phyloP scores from a whole-genome alignment of 2,888 invertebrate genomes.

The Sussaba pulchella region DNA sequence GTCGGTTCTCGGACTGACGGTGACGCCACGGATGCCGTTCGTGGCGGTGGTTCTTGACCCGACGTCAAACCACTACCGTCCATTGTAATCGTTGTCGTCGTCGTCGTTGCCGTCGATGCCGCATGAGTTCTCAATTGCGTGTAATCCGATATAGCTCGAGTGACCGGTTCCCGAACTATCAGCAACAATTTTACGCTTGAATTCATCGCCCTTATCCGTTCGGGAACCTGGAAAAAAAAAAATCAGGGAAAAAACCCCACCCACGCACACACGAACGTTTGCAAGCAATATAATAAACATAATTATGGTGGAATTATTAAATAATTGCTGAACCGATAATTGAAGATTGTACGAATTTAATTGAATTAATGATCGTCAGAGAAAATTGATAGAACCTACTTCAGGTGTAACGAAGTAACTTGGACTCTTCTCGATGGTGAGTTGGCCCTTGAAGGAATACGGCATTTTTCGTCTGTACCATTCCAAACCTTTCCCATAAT shows the following conservation, averaged over 20 bases:
- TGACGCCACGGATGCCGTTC: constrained; percentile 58
- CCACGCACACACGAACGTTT: too few species aligned
- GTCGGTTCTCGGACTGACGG: constrained; percentile 61
- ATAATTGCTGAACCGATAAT: neutral
- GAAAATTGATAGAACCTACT: constrained; percentile 86
- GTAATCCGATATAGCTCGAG: constrained; percentile 98
- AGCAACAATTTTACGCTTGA: constrained; percentile 95
- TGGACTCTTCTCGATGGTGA: constrained; percentile 99
- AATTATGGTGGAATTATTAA: too few species aligned
- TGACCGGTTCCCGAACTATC: constrained; percentile 98
- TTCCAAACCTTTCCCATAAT: constrained; percentile 95
- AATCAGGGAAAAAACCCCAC: too few species aligned
- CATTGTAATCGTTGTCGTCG: constrained; percentile 61
- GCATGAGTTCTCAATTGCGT: constrained; percentile 95
- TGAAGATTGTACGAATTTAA: neutral
- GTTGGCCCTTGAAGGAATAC: constrained; percentile 94
- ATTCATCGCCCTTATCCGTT: constrained; percentile 97
- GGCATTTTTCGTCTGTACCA: constrained; percentile 99
- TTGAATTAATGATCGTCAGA: too few species aligned
- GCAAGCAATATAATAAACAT: too few species aligned
- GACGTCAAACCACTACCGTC: constrained; percentile 36
- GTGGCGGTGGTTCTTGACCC: constrained; percentile 39
- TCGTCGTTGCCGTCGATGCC: constrained; percentile 87
- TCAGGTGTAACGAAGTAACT: constrained; percentile 98
- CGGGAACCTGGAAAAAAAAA: constrained; percentile 90